phyloP scores from a whole-genome alignment of 2,797 vertebrate genomes.

The Synanceia verrucosa region DNA sequence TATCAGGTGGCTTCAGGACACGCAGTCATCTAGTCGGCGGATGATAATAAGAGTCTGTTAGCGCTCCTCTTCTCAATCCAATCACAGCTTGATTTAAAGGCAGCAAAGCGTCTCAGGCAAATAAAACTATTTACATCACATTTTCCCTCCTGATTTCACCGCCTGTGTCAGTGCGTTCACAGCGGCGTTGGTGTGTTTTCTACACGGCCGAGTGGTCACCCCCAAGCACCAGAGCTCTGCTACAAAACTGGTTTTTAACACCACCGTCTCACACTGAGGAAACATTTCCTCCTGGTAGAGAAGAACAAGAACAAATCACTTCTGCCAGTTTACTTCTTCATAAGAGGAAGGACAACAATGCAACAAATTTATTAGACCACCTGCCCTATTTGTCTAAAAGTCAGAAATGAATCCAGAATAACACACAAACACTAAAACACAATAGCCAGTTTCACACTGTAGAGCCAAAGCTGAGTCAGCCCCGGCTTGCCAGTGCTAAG shows the following conservation, averaged over 20 bases:
- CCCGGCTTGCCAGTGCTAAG: too few species aligned
- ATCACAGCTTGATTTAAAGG: conserved; percentile 57
- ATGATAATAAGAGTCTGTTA: conserved; percentile 63
- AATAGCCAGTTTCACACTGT: too few species aligned
- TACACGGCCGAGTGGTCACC: conserved; percentile 35
- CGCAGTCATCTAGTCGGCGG: conserved; percentile 10
- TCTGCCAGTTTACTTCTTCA: background rate
- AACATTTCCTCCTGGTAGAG: background rate
- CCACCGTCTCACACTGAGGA: background rate
- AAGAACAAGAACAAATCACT: background rate
- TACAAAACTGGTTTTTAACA: conserved; percentile 5
- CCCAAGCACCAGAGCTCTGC: conserved; percentile 15
- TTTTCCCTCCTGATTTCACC: background rate
- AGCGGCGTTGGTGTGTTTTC: conserved; percentile 12
- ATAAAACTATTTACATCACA: conserved; percentile 60
- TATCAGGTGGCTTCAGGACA: conserved; percentile 55
- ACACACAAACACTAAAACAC: too few species aligned
- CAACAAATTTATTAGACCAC: too few species aligned
- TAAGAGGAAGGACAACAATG: too few species aligned
- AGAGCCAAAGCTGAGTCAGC: too few species aligned
- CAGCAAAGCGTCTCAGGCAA: conserved; percentile 53
- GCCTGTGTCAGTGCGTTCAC: background rate
- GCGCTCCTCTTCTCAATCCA: conserved; percentile 47
- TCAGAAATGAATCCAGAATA: too few species aligned
- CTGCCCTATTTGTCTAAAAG: too few species aligned